Evolutionary conservation across 2,113 vertebrate species (phyloP), one percentile per base, ranked within the genome.

Genomic region (Malurus alboscapulatus): DNA sequence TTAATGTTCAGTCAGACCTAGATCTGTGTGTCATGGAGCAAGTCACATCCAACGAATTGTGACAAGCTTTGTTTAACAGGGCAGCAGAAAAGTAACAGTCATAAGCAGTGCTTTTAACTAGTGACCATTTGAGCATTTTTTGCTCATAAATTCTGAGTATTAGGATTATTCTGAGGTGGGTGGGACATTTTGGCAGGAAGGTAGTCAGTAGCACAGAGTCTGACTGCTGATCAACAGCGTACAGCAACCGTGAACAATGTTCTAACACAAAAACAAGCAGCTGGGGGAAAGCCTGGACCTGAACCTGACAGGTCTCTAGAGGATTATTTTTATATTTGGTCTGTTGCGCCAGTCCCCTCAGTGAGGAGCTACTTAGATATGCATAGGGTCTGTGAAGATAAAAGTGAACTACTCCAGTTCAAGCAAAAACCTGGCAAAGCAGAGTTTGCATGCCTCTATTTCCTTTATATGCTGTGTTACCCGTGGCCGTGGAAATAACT

Each of bases 371-470:
- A 13, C 10, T 59, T n/a, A 44, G 36, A 20, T 65, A 10, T 3
- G 1, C 0, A 0, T 45, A 62, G 40, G 24, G 7, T 73, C 14
- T 59, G 1, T 20, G 14, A 27, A 77, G 62, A 34, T 58, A 40
- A 34, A 66, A 62, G 18, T 29, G 4, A 22, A 26, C 30, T 44
- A 63, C 8, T 12, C 27, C 6, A 20, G 10, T 50, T 79, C 20
- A 69, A 54, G 34, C 24, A 32, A 19, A 62, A 61, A 69, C 34
- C 32, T n/a, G 51, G 8, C 53, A 69, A 38, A 48, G 4, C 6
- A 4, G 66, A 47, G 62, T 75, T 72, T 71, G 17, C 14, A 7
- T 55, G 13, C 61, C n/a, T 67, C 34, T 50, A 0, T 79, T 93
- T 81, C 34, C 44, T 27, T 79, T 54, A 27, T 57, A 10, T 54